These are phyloP conservation scores for Cryptotis parvus DNA, from an alignment of 2,113 vertebrate species.

Conservation along the genomic window DNA sequence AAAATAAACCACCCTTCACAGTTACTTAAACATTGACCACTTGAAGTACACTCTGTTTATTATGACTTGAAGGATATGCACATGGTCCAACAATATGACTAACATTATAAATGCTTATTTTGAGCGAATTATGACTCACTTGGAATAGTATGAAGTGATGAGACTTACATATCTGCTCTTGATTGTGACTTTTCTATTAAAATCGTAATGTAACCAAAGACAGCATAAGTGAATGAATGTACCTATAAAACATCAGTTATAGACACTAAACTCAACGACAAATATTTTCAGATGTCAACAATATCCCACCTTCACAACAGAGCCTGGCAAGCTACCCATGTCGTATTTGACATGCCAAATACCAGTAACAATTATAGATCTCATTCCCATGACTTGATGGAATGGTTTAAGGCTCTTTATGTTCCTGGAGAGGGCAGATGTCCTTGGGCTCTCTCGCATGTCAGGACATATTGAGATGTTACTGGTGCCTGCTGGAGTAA, in stretches of 20 bases:
- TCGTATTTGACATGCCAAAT: too few species aligned
- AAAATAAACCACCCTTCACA: background rate
- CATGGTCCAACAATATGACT: background rate
- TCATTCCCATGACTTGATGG: too few species aligned
- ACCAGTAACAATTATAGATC: too few species aligned
- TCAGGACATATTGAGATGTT: too few species aligned
- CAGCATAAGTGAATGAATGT: background rate
- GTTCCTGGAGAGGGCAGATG: too few species aligned
- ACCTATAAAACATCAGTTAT: background rate
- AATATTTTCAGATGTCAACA: background rate
- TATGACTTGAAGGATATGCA: slow-evolving; percentile 8
- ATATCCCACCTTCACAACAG: too few species aligned
- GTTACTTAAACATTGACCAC: background rate
- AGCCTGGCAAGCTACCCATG: too few species aligned
- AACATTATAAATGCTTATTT: background rate
- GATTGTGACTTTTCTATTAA: background rate
- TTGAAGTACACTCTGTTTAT: background rate
- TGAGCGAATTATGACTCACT: background rate
- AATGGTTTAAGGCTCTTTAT: too few species aligned
- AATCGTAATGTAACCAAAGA: background rate
- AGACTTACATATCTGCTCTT: background rate
- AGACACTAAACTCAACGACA: background rate
- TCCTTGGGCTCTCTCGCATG: too few species aligned
- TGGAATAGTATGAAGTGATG: background rate
- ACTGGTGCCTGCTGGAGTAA: too few species aligned